Evolutionary conservation across 2,888 invertebrate species (phyloP).

Genomic region (Spodoptera littoralis): DNA sequence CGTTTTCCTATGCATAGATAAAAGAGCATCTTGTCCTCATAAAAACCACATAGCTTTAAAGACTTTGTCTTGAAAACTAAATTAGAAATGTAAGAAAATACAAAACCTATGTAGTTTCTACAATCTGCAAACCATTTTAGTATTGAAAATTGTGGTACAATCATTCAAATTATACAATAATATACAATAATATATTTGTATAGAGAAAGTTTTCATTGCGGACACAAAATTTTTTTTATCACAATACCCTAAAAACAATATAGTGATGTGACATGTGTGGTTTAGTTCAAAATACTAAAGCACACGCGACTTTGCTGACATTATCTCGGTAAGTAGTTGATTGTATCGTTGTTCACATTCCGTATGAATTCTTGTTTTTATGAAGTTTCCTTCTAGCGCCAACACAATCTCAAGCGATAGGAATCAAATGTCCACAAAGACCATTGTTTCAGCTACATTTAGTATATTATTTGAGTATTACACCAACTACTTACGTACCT

Average conservation of each 20-base stretch:
- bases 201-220: neutral
- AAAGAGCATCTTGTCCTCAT: too few species aligned
- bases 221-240: conserved; percentile 20
- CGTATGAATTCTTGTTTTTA: conserved; percentile 35
- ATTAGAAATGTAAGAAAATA: too few species aligned
- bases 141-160: too few species aligned
- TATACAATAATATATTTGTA: too few species aligned
- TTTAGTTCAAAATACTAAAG: conserved; percentile 24
- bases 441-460: conserved; percentile 20
- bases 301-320: conserved; percentile 22
- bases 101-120: too few species aligned
- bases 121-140: too few species aligned
- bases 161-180: too few species aligned
- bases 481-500: neutral
- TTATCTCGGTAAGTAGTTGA: conserved; percentile 26
- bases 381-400: conserved; percentile 22
- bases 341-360: conserved; percentile 33
- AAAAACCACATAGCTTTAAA: too few species aligned
- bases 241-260: conserved; percentile 6
- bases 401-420: conserved; percentile 32
- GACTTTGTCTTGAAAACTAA: too few species aligned
- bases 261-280: conserved; percentile 21
- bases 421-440: conserved; percentile 20
- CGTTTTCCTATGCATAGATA: too few species aligned
- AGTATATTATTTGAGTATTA: conserved; percentile 11